Percentiles rank a stretch among this genome's conserved stretches.
Conservation (phyloP, 1,140 invertebrate genomes). For the Metopolophium dirhodum region DNA sequence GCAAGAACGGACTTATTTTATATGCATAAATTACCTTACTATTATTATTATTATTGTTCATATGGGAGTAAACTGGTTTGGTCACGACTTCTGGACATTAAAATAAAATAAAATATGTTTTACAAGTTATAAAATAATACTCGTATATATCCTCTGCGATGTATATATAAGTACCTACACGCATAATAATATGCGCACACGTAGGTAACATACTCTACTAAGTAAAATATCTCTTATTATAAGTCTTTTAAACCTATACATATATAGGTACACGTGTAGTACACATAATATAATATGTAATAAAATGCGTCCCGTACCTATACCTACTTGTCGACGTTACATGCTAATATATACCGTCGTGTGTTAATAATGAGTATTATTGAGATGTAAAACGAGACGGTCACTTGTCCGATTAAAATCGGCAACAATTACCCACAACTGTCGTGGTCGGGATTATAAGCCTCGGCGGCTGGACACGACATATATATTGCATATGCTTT, state of each 20-base stretch:
- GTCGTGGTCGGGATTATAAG: neutral
- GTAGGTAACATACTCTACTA: neutral
- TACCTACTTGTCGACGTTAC: neutral
- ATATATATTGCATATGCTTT: no score
- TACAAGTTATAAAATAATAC: constrained; percentile 51
- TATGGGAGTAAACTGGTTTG: constrained; percentile 38
- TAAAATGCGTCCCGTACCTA: neutral
- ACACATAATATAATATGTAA: neutral
- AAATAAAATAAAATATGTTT: constrained; percentile 33
- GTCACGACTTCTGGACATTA: constrained; percentile 51
- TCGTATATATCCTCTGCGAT: neutral
- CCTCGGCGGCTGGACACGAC: neutral
- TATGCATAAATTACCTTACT: constrained; percentile 40
- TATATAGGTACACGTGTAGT: neutral
- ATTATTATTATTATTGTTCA: constrained; percentile 33
- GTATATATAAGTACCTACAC: neutral
- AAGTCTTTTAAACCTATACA: neutral
- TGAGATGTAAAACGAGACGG: constrained; percentile 36
- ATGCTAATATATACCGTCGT: neutral
- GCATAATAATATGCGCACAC: neutral
- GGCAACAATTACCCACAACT: neutral
- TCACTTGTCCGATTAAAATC: constrained; percentile 16
- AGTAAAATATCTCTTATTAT: neutral
- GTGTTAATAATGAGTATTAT: constrained; percentile 16
- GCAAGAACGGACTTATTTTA: neutral